Conservation (phyloP, 2,888 invertebrate species). For the Ophion slaviceki region DNA sequence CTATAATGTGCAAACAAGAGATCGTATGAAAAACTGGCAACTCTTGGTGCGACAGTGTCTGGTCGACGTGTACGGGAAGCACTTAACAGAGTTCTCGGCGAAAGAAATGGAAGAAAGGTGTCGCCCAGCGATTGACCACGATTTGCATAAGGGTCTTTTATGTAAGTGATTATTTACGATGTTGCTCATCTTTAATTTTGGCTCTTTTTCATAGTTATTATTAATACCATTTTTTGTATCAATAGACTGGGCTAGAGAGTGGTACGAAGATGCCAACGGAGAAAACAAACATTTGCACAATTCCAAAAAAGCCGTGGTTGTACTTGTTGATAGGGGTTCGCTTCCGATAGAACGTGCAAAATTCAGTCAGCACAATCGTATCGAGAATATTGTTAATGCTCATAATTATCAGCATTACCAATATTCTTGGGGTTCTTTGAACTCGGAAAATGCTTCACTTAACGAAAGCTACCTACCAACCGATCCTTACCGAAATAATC, state of each 20-base stretch:
- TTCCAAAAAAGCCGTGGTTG: too few species aligned
- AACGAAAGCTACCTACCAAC: too few species aligned
- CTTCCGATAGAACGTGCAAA: too few species aligned
- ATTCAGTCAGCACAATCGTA: too few species aligned
- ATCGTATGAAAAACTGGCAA: conserved; percentile 4
- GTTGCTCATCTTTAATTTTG: conserved; percentile 2
- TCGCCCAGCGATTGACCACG: conserved; percentile 24
- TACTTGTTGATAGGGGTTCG: too few species aligned
- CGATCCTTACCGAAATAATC: too few species aligned
- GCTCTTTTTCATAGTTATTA: not conserved
- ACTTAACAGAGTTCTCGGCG: conserved; percentile 12
- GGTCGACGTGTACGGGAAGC: conserved; percentile 7
- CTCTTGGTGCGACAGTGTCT: conserved; percentile 15
- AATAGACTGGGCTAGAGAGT: conserved; percentile 30
- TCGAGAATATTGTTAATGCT: too few species aligned
- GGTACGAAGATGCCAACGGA: not conserved
- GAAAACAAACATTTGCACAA: too few species aligned
- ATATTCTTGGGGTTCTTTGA: too few species aligned
- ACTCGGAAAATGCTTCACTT: too few species aligned
- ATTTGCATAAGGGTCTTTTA: conserved; percentile 15
- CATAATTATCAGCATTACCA: too few species aligned
- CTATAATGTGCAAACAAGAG: not conserved
- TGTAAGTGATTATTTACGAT: conserved; percentile 9
- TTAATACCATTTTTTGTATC: not conserved
- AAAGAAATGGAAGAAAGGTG: conserved; percentile 6